Percentiles rank a stretch among this genome's conserved stretches.
Conservation (phyloP, 2,797 vertebrate genomes). For the Danionella dracula region DNA sequence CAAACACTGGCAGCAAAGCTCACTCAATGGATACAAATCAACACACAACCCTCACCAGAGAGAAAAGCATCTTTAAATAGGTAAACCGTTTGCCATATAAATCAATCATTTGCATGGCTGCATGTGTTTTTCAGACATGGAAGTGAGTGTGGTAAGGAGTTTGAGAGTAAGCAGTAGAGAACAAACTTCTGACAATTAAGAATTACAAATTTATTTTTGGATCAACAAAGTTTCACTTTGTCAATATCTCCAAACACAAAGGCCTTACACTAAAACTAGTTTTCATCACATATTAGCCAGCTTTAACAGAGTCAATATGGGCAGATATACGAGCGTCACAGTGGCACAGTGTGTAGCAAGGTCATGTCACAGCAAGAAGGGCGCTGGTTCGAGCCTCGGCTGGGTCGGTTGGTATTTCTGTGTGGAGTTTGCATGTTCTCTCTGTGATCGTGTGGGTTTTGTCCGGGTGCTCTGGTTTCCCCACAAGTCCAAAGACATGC, state of each 20-base stretch:
- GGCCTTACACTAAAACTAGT: not conserved
- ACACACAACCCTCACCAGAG: not conserved
- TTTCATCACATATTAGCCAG: slow-evolving; percentile 3
- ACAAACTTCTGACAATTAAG: slow-evolving; percentile 17
- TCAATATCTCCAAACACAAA: not conserved
- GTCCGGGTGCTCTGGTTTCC: too few species aligned
- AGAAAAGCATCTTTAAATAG: not conserved
- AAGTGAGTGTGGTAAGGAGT: slow-evolving; percentile 5
- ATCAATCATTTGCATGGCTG: slow-evolving; percentile 1
- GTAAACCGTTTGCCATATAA: slow-evolving; percentile 17
- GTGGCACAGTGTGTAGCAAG: too few species aligned
- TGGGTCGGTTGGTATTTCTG: too few species aligned
- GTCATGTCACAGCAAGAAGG: too few species aligned
- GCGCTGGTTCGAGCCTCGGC: too few species aligned
- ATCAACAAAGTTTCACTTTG: not conserved
- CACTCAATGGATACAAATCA: slow-evolving; percentile 20
- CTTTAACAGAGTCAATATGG: too few species aligned
- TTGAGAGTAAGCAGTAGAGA: not conserved
- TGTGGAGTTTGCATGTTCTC: too few species aligned
- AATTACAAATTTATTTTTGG: slow-evolving; percentile 20
- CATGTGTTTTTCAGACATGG: not conserved
- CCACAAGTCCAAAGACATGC: too few species aligned
- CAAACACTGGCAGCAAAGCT: slow-evolving; percentile 11
- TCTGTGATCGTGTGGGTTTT: too few species aligned
- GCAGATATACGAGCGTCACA: too few species aligned